Conservation (phyloP, 2,113 vertebrate species). For the Rhinolophus ferrumequinum region DNA sequence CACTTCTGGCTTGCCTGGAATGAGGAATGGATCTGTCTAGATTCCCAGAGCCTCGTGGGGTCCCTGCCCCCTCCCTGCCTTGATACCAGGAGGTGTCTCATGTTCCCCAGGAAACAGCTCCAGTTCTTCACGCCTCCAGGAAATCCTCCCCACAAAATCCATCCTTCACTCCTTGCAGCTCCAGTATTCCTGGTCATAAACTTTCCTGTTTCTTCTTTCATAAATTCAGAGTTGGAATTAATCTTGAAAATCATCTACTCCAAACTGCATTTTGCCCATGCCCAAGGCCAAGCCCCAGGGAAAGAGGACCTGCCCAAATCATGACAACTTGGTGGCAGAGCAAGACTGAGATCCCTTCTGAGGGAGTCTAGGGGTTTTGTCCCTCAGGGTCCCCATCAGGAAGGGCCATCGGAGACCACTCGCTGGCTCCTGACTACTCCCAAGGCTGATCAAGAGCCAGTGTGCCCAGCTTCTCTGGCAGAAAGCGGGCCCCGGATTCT, state of each 20-base stretch:
- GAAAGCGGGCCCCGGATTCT: not conserved
- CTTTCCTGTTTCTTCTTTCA: not conserved
- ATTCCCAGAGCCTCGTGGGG: not conserved
- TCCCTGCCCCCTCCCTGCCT: not conserved
- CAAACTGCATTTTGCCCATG: not conserved
- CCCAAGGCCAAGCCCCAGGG: not conserved
- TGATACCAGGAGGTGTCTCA: not conserved
- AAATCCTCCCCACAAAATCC: not conserved
- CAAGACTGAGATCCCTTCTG: not conserved
- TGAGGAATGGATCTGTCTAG: not conserved
- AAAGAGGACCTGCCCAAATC: not conserved
- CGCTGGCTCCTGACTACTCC: not conserved
- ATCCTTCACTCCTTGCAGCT: not conserved
- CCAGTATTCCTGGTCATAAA: not conserved
- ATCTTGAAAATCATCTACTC: conserved; percentile 2
- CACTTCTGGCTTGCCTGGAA: not conserved
- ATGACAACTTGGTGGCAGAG: not conserved
- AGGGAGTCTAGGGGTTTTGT: not conserved
- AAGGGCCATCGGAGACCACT: not conserved
- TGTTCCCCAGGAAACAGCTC: not conserved
- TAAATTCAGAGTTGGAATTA: not conserved
- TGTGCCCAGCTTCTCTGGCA: not conserved
- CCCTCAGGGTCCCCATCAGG: not conserved
- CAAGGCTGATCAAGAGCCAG: not conserved
- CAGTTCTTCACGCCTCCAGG: not conserved